phyloP scores from a whole-genome alignment of 2,113 vertebrate species.

The Mola mola region DNA sequence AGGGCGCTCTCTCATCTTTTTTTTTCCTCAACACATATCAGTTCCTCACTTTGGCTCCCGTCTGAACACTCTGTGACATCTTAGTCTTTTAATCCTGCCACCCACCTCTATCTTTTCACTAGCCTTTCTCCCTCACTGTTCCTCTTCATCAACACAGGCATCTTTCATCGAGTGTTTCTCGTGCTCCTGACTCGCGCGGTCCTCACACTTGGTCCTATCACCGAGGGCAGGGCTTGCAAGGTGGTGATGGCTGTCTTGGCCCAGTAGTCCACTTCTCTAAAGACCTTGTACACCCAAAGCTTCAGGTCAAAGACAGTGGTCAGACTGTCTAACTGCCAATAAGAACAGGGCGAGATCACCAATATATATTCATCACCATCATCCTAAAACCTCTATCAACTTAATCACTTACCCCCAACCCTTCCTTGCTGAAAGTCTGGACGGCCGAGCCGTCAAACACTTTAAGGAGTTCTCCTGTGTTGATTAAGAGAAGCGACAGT shows the following conservation, averaged over 20 bases:
- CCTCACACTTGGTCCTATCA: constrained; percentile 9
- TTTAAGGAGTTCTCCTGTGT: constrained; percentile 68
- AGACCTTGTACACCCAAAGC: constrained; percentile 75
- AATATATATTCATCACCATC: background rate
- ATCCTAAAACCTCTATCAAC: background rate
- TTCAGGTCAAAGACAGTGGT: constrained; percentile 69
- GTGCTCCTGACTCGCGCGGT: constrained; percentile 18
- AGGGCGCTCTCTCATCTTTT: no score
- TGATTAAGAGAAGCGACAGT: constrained; percentile 59
- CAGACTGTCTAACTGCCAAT: constrained; percentile 48
- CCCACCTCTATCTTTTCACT: constrained; percentile 1
- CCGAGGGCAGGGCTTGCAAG: constrained; percentile 47
- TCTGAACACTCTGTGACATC: constrained; percentile 1
- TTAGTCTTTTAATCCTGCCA: no score
- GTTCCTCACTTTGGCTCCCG: constrained; percentile 3
- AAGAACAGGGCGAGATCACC: constrained; percentile 15
- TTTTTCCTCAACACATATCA: no score
- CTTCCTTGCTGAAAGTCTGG: constrained; percentile 45
- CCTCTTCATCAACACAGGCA: background rate
- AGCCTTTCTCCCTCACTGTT: constrained; percentile 4
- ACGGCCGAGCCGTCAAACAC: constrained; percentile 34
- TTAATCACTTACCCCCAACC: constrained; percentile 56
- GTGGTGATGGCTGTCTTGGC: constrained; percentile 52
- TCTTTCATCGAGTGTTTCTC: constrained; percentile 49
- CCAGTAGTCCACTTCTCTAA: constrained; percentile 79